Conservation (phyloP, 2,888 invertebrate genomes). For the Elmis aenea region DNA sequence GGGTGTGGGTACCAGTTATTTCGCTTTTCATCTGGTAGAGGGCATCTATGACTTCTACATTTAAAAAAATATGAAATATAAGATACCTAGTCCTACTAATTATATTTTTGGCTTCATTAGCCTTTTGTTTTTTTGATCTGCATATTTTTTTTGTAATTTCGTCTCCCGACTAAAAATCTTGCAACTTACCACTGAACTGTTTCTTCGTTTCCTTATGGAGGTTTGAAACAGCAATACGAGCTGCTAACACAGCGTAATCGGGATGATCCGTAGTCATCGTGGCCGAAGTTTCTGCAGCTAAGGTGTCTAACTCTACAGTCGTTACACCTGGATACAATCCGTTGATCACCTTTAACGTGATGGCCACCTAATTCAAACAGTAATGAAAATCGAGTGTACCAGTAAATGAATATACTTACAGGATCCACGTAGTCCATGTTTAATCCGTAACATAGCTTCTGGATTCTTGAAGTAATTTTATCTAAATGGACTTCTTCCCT, state of each 20-base stretch:
- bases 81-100: constrained; percentile 84
- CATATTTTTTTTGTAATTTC: too few relatives aligned
- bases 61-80: constrained; percentile 69
- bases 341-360: constrained; percentile 87
- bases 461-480: constrained; percentile 94
- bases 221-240: constrained; percentile 93
- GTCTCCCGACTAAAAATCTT: too few relatives aligned
- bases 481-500: constrained; percentile 93
- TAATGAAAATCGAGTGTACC: too few relatives aligned
- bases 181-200: constrained; percentile 79
- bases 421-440: constrained; percentile 96
- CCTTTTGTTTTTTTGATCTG: too few relatives aligned
- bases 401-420: constrained; percentile 53
- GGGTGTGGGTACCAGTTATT: constrained; percentile 63
- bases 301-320: constrained; percentile 93
- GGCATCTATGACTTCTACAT: constrained; percentile 85
- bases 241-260: constrained; percentile 88
- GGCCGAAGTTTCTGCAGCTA: constrained; percentile 98
- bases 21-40: constrained; percentile 73
- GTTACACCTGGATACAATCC: constrained; percentile 96
- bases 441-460: constrained; percentile 91
- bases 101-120: too few relatives aligned
- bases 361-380: constrained; percentile 56
- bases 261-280: constrained; percentile 96
- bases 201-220: constrained; percentile 98